Percentiles rank a stretch among this genome's conserved stretches.
Evolutionary conservation across 2,888 invertebrate genomes (phyloP).

Genomic region (Oscheius onirici): DNA sequence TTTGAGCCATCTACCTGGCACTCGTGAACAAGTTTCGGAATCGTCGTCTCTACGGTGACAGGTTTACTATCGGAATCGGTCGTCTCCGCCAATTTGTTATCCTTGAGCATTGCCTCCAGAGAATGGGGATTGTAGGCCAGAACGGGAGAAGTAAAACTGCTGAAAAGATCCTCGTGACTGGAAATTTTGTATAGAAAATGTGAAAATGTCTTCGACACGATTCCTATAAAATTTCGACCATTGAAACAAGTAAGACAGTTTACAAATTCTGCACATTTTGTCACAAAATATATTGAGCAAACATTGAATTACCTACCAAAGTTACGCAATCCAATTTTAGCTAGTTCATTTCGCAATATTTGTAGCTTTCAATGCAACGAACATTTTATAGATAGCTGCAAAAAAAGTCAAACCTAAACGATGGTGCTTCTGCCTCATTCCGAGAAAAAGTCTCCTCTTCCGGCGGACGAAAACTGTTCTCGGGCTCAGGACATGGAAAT

Average conservation of each 20-base stretch:
- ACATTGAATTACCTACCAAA: no score
- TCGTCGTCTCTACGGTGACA: background rate
- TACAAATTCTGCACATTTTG: no score
- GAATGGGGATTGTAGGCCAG: background rate
- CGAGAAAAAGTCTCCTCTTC: background rate
- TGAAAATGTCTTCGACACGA: no score
- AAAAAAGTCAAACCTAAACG: no score
- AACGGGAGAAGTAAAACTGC: background rate
- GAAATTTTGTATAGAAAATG: conserved; percentile 1
- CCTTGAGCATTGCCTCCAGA: conserved; percentile 16
- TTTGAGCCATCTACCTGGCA: conserved; percentile 5
- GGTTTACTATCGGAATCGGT: background rate
- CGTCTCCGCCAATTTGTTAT: background rate
- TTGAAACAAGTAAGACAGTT: no score
- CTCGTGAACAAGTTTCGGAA: background rate
- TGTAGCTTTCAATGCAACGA: no score
- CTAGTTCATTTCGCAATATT: no score
- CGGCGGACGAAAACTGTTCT: background rate
- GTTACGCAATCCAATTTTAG: no score
- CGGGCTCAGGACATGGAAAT: background rate
- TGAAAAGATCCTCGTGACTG: conserved; percentile 10
- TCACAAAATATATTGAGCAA: no score
- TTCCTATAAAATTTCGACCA: no score
- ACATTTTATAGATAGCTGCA: no score
- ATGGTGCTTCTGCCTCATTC: no score